These are phyloP conservation scores for Prunella fulvescens DNA, from an alignment of 2,113 vertebrate genomes.

Conservation along the genomic window DNA sequence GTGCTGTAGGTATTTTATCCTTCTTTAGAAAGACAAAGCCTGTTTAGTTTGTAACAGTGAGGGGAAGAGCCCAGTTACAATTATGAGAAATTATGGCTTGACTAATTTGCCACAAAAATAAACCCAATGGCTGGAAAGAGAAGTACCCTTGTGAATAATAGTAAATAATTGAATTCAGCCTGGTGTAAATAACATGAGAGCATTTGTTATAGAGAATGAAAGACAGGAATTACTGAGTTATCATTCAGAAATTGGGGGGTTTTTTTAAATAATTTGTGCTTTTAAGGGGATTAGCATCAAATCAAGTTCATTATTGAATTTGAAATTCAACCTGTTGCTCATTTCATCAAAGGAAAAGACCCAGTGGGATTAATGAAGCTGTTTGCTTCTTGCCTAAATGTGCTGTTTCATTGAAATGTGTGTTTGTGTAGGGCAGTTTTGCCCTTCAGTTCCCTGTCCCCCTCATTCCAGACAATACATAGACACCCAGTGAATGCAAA, in stretches of 20 bases:
- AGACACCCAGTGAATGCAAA: not conserved
- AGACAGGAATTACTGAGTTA: not conserved
- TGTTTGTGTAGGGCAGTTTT: not conserved
- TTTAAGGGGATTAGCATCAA: not conserved
- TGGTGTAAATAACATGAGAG: not conserved
- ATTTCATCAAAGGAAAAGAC: not conserved
- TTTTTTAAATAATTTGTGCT: not conserved
- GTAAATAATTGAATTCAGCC: constrained; percentile 5
- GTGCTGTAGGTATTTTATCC: not conserved
- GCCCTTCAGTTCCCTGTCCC: not conserved
- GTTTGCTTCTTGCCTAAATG: not conserved
- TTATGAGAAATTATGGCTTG: not conserved
- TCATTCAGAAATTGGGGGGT: not conserved
- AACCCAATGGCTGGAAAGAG: not conserved
- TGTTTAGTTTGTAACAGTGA: not conserved
- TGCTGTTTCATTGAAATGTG: not conserved
- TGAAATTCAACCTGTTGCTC: not conserved
- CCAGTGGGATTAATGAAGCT: not conserved
- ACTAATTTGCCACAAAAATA: constrained; percentile 33
- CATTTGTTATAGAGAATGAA: not conserved
- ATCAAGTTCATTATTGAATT: not conserved
- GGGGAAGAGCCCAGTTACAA: not conserved
- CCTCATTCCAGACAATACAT: not conserved
- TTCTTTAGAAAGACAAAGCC: not conserved
- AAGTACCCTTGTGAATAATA: not conserved